Base-by-base conservation (phyloP, 2,113 vertebrate genomes). In the Aspidoscelis tigris region DNA sequence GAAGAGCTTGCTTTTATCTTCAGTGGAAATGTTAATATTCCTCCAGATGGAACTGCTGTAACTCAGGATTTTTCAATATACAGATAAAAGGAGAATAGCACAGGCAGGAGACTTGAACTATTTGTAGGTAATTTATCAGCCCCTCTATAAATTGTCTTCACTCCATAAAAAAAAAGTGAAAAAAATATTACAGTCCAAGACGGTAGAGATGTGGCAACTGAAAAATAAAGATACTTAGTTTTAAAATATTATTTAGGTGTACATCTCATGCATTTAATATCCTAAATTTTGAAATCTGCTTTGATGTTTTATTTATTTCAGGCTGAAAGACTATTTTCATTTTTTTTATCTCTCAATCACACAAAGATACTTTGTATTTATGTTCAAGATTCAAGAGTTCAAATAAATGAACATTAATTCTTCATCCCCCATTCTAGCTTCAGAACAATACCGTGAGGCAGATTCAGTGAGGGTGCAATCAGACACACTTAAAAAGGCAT, bases 241-340 rank as follows among this genome's bases (percentile, higher is more conserved):
- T 88, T 77, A 2, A 81, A 53, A 74, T 68, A 55, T 80, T 86
- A 44, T 50, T 69, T 84, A 91, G 20, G 41, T n/a, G 78, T n/a
- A 80, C 55, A 65, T 53, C n/a, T 21, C 55, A 71, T 65, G 70
- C 58, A 74, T 47, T 12, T 44, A 26, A 53, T 72, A n/a, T 65
- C 68, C 43, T 61, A 65, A 79, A 16, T 39, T 4, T 61, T 47
- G 72, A 53, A 53, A 39, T 33, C 58, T 85, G 58, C 58, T 50
- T 47, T n/a, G 11, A 53, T 41, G 14, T 2, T 50, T 79, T 24
- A 71, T 16, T 73, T 1, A 74, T 78, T 80, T 80, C 9, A 11
- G 24, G 65, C 53, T 41, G 11, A 68, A 58, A 61, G n/a, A 47
- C 24, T 53, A 64, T n/a, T 80, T 44, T 20, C 18, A 68, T 58